These are phyloP conservation scores for Dasypus novemcinctus DNA, from an alignment of 2,113 vertebrate species.

Conservation along the genomic window DNA sequence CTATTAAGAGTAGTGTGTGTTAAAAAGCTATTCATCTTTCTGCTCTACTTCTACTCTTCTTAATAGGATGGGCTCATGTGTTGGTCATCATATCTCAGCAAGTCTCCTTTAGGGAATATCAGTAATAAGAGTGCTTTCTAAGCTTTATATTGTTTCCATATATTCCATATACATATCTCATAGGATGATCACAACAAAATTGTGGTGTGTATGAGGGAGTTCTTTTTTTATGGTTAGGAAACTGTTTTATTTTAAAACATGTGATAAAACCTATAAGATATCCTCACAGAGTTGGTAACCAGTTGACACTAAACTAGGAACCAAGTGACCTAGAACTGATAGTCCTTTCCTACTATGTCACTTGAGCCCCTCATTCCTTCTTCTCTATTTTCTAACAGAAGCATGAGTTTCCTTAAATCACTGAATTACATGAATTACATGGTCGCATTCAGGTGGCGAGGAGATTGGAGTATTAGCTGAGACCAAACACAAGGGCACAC, in stretches of 20 bases:
- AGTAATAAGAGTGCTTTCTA: not conserved
- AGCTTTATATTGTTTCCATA: not conserved
- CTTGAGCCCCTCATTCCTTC: not conserved
- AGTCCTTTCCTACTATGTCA: not conserved
- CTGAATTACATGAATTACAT: not conserved
- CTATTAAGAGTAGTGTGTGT: not conserved
- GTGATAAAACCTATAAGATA: not conserved
- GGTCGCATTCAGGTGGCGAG: not conserved
- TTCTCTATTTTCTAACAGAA: not conserved
- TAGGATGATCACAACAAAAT: not conserved
- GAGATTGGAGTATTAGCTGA: not conserved
- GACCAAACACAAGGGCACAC: not conserved
- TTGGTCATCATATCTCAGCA: not conserved
- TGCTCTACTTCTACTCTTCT: not conserved
- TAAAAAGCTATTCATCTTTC: not conserved
- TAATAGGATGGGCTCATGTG: not conserved
- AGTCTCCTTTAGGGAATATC: not conserved
- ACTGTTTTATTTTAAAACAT: not conserved
- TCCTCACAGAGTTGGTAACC: not conserved
- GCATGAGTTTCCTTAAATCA: not conserved
- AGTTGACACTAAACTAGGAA: not conserved
- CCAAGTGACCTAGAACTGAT: not conserved
- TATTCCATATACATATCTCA: not conserved
- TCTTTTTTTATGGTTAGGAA: not conserved
- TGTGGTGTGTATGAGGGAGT: not conserved